Percentiles rank a stretch among this genome's conserved stretches.
These are phyloP conservation scores for Aspiorhynchus laticeps DNA, from an alignment of 2,113 vertebrate genomes.

Conservation along the genomic window DNA sequence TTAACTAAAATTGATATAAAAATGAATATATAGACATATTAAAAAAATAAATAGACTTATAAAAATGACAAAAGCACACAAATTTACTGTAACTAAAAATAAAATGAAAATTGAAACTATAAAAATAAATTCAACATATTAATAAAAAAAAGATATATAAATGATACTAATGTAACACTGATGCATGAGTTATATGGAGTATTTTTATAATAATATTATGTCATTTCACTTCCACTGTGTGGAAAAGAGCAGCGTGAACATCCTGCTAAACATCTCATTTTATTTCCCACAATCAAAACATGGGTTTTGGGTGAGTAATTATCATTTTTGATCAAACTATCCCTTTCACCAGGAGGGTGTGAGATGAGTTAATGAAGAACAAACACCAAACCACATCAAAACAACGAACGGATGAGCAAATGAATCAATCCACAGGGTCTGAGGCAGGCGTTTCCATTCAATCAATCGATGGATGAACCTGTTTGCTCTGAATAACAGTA, in stretches of 20 bases:
- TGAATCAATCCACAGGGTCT: not conserved
- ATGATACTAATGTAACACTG: not conserved
- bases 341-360: not conserved
- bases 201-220: not conserved
- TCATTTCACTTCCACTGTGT: not conserved
- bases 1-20: no score
- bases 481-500: not conserved
- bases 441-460: not conserved
- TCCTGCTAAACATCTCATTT: not conserved
- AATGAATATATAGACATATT: no score
- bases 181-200: not conserved
- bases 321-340: not conserved
- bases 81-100: no score
- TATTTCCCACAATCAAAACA: not conserved
- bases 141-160: no score
- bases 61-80: no score
- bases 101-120: no score
- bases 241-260: slow-evolving; percentile 9
- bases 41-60: not conserved
- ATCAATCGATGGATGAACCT: not conserved
- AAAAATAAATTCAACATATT: no score
- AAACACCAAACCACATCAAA: not conserved
- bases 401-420: slow-evolving; percentile 32
- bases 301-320: not conserved
- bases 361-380: not conserved